Base-by-base conservation (phyloP, 2,797 vertebrate species). In the Anguilla anguilla region DNA sequence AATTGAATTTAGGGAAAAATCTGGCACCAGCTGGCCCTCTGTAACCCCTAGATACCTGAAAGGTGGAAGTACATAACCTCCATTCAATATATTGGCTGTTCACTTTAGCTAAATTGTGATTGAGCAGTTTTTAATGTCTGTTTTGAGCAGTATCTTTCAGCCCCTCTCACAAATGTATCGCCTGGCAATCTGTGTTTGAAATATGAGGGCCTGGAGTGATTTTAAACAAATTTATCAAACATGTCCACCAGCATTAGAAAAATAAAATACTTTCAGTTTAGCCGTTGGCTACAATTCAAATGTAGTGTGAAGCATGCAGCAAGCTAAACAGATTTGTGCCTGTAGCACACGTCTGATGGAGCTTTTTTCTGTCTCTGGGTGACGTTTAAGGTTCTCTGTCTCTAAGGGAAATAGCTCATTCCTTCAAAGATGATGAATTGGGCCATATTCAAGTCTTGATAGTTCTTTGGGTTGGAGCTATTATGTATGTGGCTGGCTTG, bases 271-370 rank as follows among this genome's bases (percentile, higher is more conserved):
- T 35, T 74, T 74, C 69, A 39, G 10, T 35, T 74, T 74, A 74
- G 13, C 2, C 31, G 2, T 74, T 74, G 19, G 39, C 79, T 49
- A 25, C 39, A 25, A 82, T 46, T 82, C 39, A 46, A 82, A 10
- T 82, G 39, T 82, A 82, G 35, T 82, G 79, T 49, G 22, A 82
- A 82, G 43, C 19, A 6, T 82, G 79, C 39, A 22, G 39, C 79
- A 82, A 51, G 39, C 51, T 83, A 51, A 53, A 53, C 25, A n/a
- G 25, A 83, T 83, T 83, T 83, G n/a, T 83, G 81, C 51, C 81
- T 49, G 6, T 51, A 83, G 81, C 46, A 53, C 25, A 13, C 10
- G 81, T 46, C 79, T 51, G 39, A 82, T 25, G 17, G 79, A 82
- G 19, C 22, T 11, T 46, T 22, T 11, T 81, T 39, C 31, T 49